Base-by-base conservation (phyloP, 2,888 invertebrate genomes). In the Eledona agricola region DNA sequence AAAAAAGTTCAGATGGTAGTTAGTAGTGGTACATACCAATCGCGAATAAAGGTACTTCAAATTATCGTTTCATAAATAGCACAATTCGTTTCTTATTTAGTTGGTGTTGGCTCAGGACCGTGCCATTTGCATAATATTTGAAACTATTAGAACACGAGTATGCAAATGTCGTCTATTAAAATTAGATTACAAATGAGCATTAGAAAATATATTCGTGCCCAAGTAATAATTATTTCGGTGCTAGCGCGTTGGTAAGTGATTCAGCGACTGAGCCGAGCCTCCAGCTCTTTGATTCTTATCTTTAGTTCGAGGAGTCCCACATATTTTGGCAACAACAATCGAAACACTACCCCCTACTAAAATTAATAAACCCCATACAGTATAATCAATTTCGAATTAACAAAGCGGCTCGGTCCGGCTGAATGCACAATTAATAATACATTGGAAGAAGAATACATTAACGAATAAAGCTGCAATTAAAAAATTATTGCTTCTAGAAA, bases 401-500 rank as follows among this genome's bases (percentile, higher is more conserved):
- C 17, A 29, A 19, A n/a, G 28, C 37, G 12, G 43, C 12, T 16
- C 7, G 20, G 20, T 20, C n/a, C n/a, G n/a, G n/a, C n/a, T 20
- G 23, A 37, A 22, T 10, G 17, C n/a, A 49, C 23, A 38, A 49
- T 49, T 49, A 49, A 49, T 49, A 23, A 45, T 26, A 7, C 13
- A 17, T n/a, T 1, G 37, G 12, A 15, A 19, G 42, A 35, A 57
- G 50, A 49, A 34, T 43, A 47, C 38, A 51, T 53, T 62, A 60
- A 62, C 58, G 60, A 60, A 62, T 62, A 50, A 51, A 35, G 42
- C 43, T 60, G 59, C 61, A 62, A 64, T 64, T 64, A 62, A 62
- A 61, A 52, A 60, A 57, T 58, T 42, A 42, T 61, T 58, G 58
- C 43, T 13, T 13, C 23, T 51, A 51, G 43, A 54, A 61, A 61